Percentiles rank a stretch among this genome's conserved stretches.
phyloP scores from a whole-genome alignment of 2,797 vertebrate species.

The Esox lucius region DNA sequence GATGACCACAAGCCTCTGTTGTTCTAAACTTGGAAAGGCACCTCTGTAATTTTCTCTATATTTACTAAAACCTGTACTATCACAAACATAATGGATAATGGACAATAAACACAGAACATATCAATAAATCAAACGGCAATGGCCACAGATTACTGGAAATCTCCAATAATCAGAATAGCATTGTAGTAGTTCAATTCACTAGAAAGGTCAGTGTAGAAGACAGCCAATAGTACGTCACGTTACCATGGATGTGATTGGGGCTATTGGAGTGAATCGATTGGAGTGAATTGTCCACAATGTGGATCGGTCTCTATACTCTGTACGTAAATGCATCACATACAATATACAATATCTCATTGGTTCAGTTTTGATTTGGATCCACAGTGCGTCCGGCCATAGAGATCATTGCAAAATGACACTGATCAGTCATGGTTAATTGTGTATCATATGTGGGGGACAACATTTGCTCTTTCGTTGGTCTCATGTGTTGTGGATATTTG shows the following conservation, averaged over 20 bases:
- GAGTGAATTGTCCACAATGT: not conserved
- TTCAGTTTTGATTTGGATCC: not conserved
- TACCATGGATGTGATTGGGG: conserved; percentile 32
- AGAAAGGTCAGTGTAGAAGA: conserved; percentile 23
- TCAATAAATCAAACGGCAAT: not conserved
- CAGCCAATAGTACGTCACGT: conserved; percentile 18
- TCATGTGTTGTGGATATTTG: conserved; percentile 18
- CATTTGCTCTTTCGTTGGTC: conserved; percentile 34
- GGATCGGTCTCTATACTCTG: no score
- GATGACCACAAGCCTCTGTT: not conserved
- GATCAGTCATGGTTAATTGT: no score
- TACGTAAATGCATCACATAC: no score
- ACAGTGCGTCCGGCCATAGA: no score
- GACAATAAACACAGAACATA: not conserved
- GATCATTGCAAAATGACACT: no score
- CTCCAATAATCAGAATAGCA: not conserved
- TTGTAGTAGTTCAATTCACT: conserved; percentile 3
- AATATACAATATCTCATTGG: no score
- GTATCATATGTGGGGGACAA: no score
- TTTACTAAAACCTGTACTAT: not conserved
- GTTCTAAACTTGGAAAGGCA: not conserved
- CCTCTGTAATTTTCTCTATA: not conserved
- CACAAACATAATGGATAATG: not conserved
- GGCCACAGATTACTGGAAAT: not conserved
- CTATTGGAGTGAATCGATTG: conserved; percentile 25